Conservation (phyloP, 2,888 invertebrate genomes). For the Aproaerema taeniolella region DNA sequence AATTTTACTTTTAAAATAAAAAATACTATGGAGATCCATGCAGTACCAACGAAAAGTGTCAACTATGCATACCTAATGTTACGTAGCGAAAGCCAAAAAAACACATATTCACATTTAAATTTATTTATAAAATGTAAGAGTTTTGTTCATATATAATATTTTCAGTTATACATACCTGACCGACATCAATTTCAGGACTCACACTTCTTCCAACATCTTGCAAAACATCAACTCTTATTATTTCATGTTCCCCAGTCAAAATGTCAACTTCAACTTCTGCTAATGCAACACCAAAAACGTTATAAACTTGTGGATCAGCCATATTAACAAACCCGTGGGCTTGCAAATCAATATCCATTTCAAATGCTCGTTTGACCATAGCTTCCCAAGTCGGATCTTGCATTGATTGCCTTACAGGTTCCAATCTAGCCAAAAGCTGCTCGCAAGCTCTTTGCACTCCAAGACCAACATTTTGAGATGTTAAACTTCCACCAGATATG, state of each 20-base stretch:
- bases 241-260: slow-evolving; percentile 82
- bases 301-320: slow-evolving; percentile 41
- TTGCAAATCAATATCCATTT: slow-evolving; percentile 49
- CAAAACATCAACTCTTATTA: slow-evolving; percentile 79
- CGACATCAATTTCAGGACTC: slow-evolving; percentile 82
- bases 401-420: slow-evolving; percentile 53
- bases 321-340: slow-evolving; percentile 39
- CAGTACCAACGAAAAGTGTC: too few species aligned
- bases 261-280: slow-evolving; percentile 85
- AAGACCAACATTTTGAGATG: slow-evolving; percentile 36
- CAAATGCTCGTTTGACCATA: slow-evolving; percentile 65
- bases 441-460: slow-evolving; percentile 68
- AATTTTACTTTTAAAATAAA: too few species aligned
- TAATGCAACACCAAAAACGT: slow-evolving; percentile 75
- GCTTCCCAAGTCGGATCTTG: slow-evolving; percentile 70
- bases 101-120: too few species aligned
- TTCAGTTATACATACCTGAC: slow-evolving; percentile 65
- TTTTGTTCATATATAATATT: too few species aligned
- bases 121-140: too few species aligned
- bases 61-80: too few species aligned
- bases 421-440: slow-evolving; percentile 62
- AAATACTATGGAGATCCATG: too few species aligned
- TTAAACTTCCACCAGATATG: slow-evolving; percentile 76
- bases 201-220: slow-evolving; percentile 82
- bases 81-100: too few species aligned